These are phyloP conservation scores for Penaeus japonicus DNA, from an alignment of 1,140 invertebrate species.

Conservation along the genomic window DNA sequence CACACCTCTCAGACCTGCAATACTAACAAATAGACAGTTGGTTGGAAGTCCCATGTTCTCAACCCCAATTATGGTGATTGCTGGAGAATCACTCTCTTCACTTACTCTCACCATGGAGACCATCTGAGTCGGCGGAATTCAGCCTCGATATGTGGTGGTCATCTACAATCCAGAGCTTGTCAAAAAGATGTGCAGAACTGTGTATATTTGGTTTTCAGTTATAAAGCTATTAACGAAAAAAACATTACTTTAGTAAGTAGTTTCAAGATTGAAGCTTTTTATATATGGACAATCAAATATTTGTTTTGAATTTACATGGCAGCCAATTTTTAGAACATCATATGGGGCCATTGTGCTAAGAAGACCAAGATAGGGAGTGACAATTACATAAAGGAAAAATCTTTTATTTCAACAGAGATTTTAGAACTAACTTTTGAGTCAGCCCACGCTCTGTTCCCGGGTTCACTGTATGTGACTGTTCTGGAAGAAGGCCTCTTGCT, in stretches of 20 bases:
- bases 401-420: constrained; percentile 61
- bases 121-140: constrained; percentile 67
- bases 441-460: constrained; percentile 61
- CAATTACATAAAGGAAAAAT: background rate
- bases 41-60: constrained; percentile 65
- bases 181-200: constrained; percentile 60
- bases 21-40: constrained; percentile 64
- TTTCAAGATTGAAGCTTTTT: background rate
- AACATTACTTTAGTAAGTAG: constrained; percentile 52
- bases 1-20: constrained; percentile 64
- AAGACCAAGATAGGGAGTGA: background rate
- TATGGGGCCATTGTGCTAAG: background rate
- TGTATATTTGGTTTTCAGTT: constrained; percentile 55
- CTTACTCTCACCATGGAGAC: constrained; percentile 67
- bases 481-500: constrained; percentile 67
- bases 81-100: constrained; percentile 64
- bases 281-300: background rate
- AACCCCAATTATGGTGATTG: constrained; percentile 66
- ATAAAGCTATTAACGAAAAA: constrained; percentile 46
- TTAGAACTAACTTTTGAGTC: constrained; percentile 62
- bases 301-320: no score
- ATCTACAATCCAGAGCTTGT: constrained; percentile 59
- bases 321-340: no score
- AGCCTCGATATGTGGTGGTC: constrained; percentile 61
- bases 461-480: constrained; percentile 65